A percentile compares a stretch with the other conserved stretches of the same genome.
Conservation (phyloP, 1,140 invertebrate species). For the Amphibalanus amphitrite region DNA sequence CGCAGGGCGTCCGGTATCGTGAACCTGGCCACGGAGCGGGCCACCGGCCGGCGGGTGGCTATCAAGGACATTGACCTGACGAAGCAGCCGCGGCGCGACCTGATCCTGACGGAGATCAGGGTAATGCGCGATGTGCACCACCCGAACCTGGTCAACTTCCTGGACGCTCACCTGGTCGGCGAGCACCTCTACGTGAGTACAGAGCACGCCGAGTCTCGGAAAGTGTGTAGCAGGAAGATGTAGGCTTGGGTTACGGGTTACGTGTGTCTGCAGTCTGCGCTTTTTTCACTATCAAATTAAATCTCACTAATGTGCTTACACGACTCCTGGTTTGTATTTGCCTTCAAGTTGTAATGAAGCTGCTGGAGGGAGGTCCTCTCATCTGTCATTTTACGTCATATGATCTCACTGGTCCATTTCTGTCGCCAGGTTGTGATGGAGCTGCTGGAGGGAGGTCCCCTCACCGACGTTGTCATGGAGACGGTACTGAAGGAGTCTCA, state of each 20-base stretch:
- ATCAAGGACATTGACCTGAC: conserved; percentile 91
- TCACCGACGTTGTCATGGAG: conserved; percentile 95
- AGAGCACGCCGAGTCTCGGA: no score
- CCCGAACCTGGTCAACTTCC: conserved; percentile 91
- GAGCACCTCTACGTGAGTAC: conserved; percentile 71
- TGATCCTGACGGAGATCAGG: conserved; percentile 87
- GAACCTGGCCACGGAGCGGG: conserved; percentile 64
- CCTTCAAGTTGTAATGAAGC: no score
- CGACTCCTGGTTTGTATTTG: no score
- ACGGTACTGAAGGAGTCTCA: conserved; percentile 94
- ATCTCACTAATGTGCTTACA: no score
- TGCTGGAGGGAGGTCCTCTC: no score
- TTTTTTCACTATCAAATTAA: no score
- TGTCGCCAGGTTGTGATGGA: conserved; percentile 51
- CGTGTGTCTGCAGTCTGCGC: no score
- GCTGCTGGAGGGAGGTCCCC: conserved; percentile 78
- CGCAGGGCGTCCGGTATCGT: conserved; percentile 64
- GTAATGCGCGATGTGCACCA: conserved; percentile 86
- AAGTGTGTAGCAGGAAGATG: no score
- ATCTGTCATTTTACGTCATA: no score
- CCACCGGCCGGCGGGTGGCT: conserved; percentile 56
- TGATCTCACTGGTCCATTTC: not conserved
- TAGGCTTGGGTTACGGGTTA: no score
- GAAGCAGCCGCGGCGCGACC: conserved; percentile 83
- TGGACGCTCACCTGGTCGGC: conserved; percentile 75